These are phyloP conservation scores for Anastrepha ludens DNA, from an alignment of 1,140 invertebrate species.

Conservation along the genomic window DNA sequence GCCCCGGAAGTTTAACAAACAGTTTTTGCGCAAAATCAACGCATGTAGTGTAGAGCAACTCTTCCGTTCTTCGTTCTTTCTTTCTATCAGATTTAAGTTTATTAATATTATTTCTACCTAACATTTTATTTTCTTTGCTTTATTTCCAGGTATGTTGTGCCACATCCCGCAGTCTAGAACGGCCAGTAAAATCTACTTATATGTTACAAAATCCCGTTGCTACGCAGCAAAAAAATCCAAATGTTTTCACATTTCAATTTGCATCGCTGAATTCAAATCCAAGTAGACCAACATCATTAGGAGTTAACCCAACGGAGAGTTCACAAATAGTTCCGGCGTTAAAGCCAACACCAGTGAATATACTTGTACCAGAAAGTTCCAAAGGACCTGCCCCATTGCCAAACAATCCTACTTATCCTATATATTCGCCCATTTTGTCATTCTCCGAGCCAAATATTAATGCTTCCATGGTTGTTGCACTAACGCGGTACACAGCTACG, in stretches of 20 bases:
- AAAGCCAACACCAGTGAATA: background rate
- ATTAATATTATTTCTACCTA: background rate
- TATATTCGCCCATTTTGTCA: background rate
- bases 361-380: background rate
- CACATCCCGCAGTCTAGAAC: background rate
- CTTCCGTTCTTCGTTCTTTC: too few species aligned
- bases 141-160: slow-evolving; percentile 38
- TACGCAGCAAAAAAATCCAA: background rate
- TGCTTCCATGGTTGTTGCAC: background rate
- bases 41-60: too few species aligned
- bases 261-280: background rate
- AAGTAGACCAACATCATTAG: background rate
- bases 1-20: background rate
- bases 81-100: too few species aligned
- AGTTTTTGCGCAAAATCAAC: background rate
- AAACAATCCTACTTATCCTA: background rate
- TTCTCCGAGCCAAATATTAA: background rate
- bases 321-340: background rate
- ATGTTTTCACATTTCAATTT: background rate
- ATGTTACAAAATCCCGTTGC: background rate
- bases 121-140: background rate
- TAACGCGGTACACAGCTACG: background rate
- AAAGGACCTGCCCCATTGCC: background rate
- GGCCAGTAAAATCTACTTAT: background rate
- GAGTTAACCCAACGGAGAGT: background rate